A percentile compares a stretch with the other conserved stretches of the same genome.
These are phyloP conservation scores for Tetramorium simillimum DNA, from an alignment of 1,140 invertebrate species.

Conservation along the genomic window DNA sequence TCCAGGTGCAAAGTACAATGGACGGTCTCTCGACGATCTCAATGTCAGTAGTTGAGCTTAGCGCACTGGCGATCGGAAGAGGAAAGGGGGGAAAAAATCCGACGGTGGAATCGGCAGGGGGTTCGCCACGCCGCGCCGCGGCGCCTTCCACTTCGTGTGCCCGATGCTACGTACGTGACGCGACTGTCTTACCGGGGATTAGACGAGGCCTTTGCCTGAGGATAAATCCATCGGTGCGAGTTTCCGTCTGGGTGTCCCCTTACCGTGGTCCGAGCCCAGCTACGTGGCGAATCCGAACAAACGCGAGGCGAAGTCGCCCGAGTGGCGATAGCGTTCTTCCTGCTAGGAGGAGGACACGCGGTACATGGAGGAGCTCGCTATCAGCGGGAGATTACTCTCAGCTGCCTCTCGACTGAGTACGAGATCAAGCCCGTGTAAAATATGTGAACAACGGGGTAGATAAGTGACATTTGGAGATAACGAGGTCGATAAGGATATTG, in stretches of 20 bases:
- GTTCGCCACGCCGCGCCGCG: not conserved
- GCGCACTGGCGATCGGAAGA: slow-evolving; percentile 56
- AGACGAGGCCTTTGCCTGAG: slow-evolving; percentile 42
- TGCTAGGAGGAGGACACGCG: not conserved
- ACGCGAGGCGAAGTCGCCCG: not conserved
- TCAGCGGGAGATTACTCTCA: not conserved
- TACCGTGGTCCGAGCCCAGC: not conserved
- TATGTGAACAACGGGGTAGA: not conserved
- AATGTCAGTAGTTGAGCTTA: slow-evolving; percentile 67
- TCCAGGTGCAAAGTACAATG: slow-evolving; percentile 73
- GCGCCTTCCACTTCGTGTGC: slow-evolving; percentile 42
- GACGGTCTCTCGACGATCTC: slow-evolving; percentile 67
- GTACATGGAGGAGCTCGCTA: not conserved
- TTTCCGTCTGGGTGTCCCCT: slow-evolving; percentile 35
- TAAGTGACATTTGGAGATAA: not conserved
- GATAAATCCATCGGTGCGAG: slow-evolving; percentile 49
- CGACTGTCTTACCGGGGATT: slow-evolving; percentile 55
- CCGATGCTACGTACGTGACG: slow-evolving; percentile 64
- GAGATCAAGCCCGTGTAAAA: not conserved
- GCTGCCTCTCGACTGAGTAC: not conserved
- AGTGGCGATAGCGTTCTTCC: not conserved
- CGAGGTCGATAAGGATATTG: not conserved
- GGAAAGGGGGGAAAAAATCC: slow-evolving; percentile 48
- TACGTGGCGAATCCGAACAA: slow-evolving; percentile 9
- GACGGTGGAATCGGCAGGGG: slow-evolving; percentile 59